Conservation (phyloP, 2,888 invertebrate genomes). For the Diaphora mendica region DNA sequence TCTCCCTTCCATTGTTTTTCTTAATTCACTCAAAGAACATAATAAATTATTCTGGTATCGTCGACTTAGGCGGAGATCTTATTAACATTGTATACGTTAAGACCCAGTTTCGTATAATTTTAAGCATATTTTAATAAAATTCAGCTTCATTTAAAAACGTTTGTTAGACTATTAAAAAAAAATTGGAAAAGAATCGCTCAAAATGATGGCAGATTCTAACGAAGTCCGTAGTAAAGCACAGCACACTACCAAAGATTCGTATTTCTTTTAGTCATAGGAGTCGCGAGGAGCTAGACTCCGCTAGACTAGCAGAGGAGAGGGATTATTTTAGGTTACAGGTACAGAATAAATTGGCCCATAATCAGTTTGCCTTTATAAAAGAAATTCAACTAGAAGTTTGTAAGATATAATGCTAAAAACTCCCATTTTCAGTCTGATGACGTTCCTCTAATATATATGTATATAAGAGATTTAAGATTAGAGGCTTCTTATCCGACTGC, state of each 20-base stretch:
- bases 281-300: too few relatives aligned
- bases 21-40: conserved; percentile 32
- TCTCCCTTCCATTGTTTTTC: conserved; percentile 31
- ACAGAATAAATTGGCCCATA: too few relatives aligned
- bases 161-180: background rate
- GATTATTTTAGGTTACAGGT: too few relatives aligned
- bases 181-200: background rate
- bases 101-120: conserved; percentile 7
- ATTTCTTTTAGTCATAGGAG: too few relatives aligned
- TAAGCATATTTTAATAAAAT: background rate
- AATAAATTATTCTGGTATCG: conserved; percentile 34
- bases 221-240: too few relatives aligned
- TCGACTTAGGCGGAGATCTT: conserved; percentile 16
- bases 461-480: background rate
- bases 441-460: background rate
- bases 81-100: conserved; percentile 8
- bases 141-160: background rate
- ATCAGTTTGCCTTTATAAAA: too few relatives aligned
- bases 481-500: too few relatives aligned
- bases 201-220: background rate
- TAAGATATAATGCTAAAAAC: too few relatives aligned
- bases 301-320: too few relatives aligned
- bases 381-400: too few relatives aligned
- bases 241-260: too few relatives aligned
- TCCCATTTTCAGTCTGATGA: background rate